Conservation (phyloP, 2,797 vertebrate species). For the Cichlasoma orientale region DNA sequence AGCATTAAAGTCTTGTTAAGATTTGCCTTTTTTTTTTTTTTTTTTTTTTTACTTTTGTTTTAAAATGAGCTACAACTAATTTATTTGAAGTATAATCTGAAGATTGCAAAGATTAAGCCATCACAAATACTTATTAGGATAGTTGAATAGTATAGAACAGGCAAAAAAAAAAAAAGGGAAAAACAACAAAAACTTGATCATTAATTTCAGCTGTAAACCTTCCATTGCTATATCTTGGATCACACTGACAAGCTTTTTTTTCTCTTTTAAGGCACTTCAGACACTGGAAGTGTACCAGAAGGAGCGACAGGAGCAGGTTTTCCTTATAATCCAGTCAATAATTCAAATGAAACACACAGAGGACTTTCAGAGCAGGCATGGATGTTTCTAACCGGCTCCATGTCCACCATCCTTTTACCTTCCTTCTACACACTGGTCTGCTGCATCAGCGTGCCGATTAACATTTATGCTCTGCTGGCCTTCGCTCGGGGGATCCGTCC, state of each 20-base stretch:
- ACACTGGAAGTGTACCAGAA: fast-evolving
- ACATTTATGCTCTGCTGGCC: slow-evolving; percentile 79
- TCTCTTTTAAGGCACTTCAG: neutral
- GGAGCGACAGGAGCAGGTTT: neutral
- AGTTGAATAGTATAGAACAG: neutral
- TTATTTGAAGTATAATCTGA: neutral
- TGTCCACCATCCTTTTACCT: slow-evolving; percentile 87
- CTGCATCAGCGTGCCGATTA: slow-evolving; percentile 86
- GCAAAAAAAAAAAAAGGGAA: neutral
- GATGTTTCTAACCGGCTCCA: slow-evolving; percentile 77
- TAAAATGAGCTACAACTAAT: neutral
- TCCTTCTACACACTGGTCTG: slow-evolving; percentile 85
- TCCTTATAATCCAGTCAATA: no score
- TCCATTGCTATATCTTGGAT: neutral
- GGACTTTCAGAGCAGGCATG: slow-evolving; percentile 69
- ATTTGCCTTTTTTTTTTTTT: no score
- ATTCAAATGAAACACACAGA: no score
- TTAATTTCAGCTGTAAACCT: neutral
- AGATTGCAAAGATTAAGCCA: neutral
- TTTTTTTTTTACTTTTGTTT: no score
- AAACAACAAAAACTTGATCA: neutral
- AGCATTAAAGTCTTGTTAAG: neutral
- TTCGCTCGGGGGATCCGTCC: slow-evolving; percentile 82
- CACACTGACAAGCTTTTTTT: neutral
- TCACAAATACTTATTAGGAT: neutral